Evolutionary conservation across 2,888 invertebrate genomes (phyloP).

Genomic region (Diloba caeruleocephala): DNA sequence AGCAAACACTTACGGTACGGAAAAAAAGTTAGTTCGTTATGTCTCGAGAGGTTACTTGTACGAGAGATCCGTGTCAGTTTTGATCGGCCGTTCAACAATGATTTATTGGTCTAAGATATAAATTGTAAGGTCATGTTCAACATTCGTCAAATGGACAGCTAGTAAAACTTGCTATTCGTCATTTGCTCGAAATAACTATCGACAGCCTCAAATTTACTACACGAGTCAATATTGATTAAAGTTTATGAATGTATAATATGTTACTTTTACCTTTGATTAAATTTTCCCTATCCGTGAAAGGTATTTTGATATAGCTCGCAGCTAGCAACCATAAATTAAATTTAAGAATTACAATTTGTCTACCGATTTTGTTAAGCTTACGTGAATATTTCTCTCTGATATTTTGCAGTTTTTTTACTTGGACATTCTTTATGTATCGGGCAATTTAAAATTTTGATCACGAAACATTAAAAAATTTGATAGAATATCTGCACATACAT

Average conservation of each 20-base stretch:
- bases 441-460: too few species aligned
- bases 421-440: too few species aligned
- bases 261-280: neutral
- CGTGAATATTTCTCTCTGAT: too few species aligned
- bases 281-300: constrained; percentile 2
- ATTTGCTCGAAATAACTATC: constrained; percentile 69
- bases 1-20: constrained; percentile 77
- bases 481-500: too few species aligned
- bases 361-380: too few species aligned
- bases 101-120: constrained; percentile 80
- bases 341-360: neutral
- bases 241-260: constrained; percentile 32
- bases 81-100: constrained; percentile 79
- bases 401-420: too few species aligned
- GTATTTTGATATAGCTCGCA: neutral
- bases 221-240: constrained; percentile 57
- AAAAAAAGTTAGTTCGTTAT: constrained; percentile 69
- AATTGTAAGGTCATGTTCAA: constrained; percentile 82
- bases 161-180: constrained; percentile 80
- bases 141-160: constrained; percentile 80
- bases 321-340: neutral
- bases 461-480: too few species aligned
- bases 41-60: constrained; percentile 73
- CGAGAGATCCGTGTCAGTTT: constrained; percentile 80
- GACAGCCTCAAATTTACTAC: constrained; percentile 69